A percentile compares a stretch with the other conserved stretches of the same genome.
These are phyloP conservation scores for Exaiptasia diaphana DNA, from an alignment of 64 coral and sea anemone genomes.

Conservation along the genomic window DNA sequence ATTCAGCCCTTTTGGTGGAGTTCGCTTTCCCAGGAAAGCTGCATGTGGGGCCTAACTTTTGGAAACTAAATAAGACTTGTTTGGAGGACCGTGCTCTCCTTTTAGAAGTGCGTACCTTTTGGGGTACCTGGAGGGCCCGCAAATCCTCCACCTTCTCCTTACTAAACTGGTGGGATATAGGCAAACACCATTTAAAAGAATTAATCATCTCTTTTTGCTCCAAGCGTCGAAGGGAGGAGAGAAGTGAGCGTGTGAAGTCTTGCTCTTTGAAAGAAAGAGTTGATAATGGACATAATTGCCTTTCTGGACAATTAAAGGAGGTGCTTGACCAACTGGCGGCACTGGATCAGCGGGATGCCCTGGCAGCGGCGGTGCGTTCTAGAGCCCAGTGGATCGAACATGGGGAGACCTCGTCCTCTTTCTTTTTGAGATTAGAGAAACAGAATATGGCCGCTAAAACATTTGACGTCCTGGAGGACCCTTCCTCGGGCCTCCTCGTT, in stretches of 20 bases:
- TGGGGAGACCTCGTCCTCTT: constrained; percentile 14
- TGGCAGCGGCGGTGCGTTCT: not conserved
- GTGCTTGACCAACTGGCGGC: not conserved
- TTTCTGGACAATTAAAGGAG: not conserved
- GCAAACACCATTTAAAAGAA: not conserved
- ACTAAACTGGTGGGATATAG: not conserved
- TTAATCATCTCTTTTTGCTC: not conserved
- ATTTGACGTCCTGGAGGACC: not conserved
- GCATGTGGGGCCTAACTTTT: too few relatives aligned
- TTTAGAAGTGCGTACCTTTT: constrained; percentile 13
- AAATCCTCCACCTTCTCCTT: not conserved
- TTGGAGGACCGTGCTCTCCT: too few relatives aligned
- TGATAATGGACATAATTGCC: not conserved
- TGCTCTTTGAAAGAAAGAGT: not conserved
- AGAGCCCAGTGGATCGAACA: constrained; percentile 11
- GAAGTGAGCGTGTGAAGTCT: not conserved
- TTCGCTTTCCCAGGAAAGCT: too few relatives aligned
- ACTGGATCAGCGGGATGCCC: not conserved
- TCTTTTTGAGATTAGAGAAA: constrained; percentile 13
- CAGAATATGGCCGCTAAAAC: not conserved
- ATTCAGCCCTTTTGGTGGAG: too few relatives aligned
- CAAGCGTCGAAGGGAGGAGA: not conserved
- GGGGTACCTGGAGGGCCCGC: not conserved
- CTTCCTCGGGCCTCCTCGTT: not conserved
- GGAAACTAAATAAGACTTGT: too few relatives aligned